Percentiles rank a stretch among this genome's conserved stretches.
These are phyloP conservation scores for Ahaetulla prasina DNA, from an alignment of 2,113 vertebrate genomes.

Conservation along the genomic window DNA sequence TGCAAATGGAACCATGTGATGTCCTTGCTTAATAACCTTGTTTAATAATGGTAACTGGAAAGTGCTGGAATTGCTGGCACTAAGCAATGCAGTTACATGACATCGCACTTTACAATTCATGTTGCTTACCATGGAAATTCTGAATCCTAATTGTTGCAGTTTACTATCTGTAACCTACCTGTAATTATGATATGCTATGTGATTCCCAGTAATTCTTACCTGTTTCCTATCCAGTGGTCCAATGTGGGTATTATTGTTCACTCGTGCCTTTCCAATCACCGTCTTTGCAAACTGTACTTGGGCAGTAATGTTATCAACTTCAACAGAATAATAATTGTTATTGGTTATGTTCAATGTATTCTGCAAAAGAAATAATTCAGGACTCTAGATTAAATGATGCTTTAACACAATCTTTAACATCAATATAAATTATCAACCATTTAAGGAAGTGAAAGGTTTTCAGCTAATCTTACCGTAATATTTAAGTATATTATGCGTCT, in stretches of 20 bases:
- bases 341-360: slow-evolving; percentile 94
- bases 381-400: neutral
- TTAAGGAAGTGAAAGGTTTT: neutral
- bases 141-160: neutral
- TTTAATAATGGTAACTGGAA: neutral
- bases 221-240: slow-evolving; percentile 85
- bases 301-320: slow-evolving; percentile 89
- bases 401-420: neutral
- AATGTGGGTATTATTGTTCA: slow-evolving; percentile 86
- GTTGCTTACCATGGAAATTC: neutral
- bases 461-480: slow-evolving; percentile 80
- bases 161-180: neutral
- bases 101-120: neutral
- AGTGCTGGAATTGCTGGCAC: neutral
- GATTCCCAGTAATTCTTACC: slow-evolving; percentile 54
- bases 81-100: neutral
- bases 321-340: slow-evolving; percentile 91
- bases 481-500: slow-evolving; percentile 89
- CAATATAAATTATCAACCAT: neutral
- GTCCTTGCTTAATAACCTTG: neutral
- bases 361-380: slow-evolving; percentile 64
- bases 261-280: slow-evolving; percentile 86
- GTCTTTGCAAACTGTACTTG: slow-evolving; percentile 95
- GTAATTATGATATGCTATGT: neutral
- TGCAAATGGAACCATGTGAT: neutral